Base-by-base conservation (phyloP, 2,797 vertebrate genomes). In the Diplodus sargus region DNA sequence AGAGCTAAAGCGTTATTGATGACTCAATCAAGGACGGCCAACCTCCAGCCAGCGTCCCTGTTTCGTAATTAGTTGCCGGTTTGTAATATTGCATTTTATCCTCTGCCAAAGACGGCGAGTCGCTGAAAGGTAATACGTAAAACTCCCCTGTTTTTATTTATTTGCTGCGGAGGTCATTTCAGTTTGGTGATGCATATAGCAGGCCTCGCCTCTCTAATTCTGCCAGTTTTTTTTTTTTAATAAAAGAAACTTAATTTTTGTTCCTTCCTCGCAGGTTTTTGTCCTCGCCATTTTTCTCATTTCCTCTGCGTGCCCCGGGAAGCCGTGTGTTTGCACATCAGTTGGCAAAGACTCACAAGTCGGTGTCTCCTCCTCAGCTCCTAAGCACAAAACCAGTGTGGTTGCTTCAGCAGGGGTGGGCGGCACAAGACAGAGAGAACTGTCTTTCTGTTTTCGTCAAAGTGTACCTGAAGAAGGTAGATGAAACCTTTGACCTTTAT, bases 1-100 rank as follows among this genome's bases (percentile, higher is more conserved):
- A 30, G 72, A 73, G 85, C 82, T 85, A 87, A 91, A 92, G 79
- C 66, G 62, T 93, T 94, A 95, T 93, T 92, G 89, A 95, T 94
- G 91, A 91, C 90, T 92, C 85, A 90, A 87, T 94, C 91, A 91
- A 73, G 64, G 76, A 62, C 4, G 17, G 65, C 70, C 76, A 83
- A 83, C 82, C 70, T 85, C 74, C 30, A 86, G 78, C 77, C 70
- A 70, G 76, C 43, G 3, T 74, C 10, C 43, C 79, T 84, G 74
- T 84, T 88, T 89, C 16, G 2, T 90, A 92, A 94, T 94, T 89
- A 89, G 82, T 87, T 82, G 67, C 52, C 48, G 54, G 67, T 89
- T 89, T 83, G 78, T 79, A 64, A 82, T 85, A 88, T 81, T 72
- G 30, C 47, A 78, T 90, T 87, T 87, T 64, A 83, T 81, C 53